Evolutionary conservation across 2,797 vertebrate species (phyloP).

Genomic region (Adrianichthys oophorus): DNA sequence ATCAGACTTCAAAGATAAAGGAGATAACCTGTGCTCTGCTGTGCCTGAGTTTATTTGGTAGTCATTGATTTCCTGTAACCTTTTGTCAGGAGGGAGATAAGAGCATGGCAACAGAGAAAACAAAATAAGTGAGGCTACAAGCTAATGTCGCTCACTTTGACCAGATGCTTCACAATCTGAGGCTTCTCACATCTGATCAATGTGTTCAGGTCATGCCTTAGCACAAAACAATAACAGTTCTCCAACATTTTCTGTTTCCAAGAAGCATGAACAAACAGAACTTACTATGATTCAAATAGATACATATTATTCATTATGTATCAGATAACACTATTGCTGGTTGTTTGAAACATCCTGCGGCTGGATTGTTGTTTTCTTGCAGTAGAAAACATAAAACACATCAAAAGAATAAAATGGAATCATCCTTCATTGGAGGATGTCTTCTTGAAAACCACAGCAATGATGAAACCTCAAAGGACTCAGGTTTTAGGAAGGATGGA

Average conservation of each 20-base stretch:
- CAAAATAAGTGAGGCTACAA: constrained; percentile 20
- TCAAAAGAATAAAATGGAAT: constrained; percentile 62
- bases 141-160: constrained; percentile 17
- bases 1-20: constrained; percentile 63
- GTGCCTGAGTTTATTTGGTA: constrained; percentile 55
- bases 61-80: constrained; percentile 66
- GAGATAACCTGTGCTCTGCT: constrained; percentile 47
- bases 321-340: constrained; percentile 27
- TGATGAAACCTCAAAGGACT: constrained; percentile 30
- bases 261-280: constrained; percentile 41
- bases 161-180: constrained; percentile 26
- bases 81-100: constrained; percentile 57
- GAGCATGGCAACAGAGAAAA: constrained; percentile 33
- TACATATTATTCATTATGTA: constrained; percentile 64
- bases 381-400: constrained; percentile 49
- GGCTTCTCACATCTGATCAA: constrained; percentile 22
- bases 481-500: constrained; percentile 12
- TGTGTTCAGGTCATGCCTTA: constrained; percentile 3
- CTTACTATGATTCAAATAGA: constrained; percentile 53
- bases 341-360: constrained; percentile 27
- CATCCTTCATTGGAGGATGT: constrained; percentile 40
- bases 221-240: neutral
- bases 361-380: constrained; percentile 45
- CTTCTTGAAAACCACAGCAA: constrained; percentile 29
- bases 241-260: constrained; percentile 34